These are phyloP conservation scores for Melanotaenia maccullochi DNA, from an alignment of 2,797 vertebrate genomes.

Conservation along the genomic window DNA sequence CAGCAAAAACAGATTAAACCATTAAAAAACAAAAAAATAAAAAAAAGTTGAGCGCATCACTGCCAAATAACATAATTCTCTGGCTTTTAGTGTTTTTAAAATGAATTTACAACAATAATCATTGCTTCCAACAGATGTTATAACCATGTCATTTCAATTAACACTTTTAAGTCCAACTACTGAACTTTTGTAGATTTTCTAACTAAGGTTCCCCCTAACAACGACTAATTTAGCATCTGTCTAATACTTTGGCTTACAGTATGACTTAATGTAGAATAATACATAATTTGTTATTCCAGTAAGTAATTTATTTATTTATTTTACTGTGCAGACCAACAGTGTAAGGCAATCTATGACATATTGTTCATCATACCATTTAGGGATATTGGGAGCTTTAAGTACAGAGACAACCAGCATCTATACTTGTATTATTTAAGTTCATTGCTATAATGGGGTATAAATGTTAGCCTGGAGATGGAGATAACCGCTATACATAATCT, in stretches of 20 bases:
- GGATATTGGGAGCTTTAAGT: background rate
- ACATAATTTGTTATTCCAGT: background rate
- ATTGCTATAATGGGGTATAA: conserved; percentile 5
- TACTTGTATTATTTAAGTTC: background rate
- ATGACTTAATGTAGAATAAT: background rate
- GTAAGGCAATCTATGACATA: background rate
- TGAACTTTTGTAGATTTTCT: too few relatives aligned
- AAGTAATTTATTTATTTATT: background rate
- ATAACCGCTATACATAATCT: conserved; percentile 11
- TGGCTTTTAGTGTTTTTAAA: background rate
- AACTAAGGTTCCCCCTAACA: too few relatives aligned
- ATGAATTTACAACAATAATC: background rate
- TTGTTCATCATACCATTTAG: conserved; percentile 11
- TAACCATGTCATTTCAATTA: background rate
- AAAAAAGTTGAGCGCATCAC: too few relatives aligned
- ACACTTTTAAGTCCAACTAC: too few relatives aligned
- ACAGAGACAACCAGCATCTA: conserved; percentile 1
- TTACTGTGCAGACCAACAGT: background rate
- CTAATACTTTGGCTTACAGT: background rate
- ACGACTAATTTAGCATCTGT: too few relatives aligned
- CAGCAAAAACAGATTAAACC: background rate
- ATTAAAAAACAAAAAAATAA: background rate
- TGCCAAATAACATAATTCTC: too few relatives aligned
- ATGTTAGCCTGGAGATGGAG: background rate
- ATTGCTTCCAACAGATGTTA: background rate